Conservation (phyloP, 2,888 invertebrate genomes). For the Torymus tubicola region DNA sequence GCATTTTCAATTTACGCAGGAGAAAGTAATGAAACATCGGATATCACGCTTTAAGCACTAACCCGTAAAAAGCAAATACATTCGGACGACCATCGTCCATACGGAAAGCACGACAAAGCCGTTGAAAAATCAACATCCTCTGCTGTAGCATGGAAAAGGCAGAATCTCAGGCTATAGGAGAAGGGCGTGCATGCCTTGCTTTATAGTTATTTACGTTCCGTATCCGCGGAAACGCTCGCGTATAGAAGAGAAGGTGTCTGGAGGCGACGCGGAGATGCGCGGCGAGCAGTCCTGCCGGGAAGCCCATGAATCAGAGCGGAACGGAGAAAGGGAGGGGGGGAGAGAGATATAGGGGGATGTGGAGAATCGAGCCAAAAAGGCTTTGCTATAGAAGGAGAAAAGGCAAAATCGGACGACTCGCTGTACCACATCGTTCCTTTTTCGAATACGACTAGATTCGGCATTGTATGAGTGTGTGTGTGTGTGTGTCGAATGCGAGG, state of each 20-base stretch:
- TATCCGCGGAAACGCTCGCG: background rate
- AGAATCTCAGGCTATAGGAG: background rate
- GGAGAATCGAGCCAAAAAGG: conserved; percentile 43
- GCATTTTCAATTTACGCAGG: no score
- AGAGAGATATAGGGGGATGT: background rate
- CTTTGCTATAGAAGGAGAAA: conserved; percentile 37
- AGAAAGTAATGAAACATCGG: no score
- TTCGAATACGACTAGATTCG: no score
- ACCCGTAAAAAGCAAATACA: no score
- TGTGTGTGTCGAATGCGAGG: no score
- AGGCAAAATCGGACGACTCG: conserved; percentile 50
- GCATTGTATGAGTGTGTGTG: no score
- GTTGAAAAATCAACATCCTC: no score
- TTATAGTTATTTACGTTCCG: conserved; percentile 33
- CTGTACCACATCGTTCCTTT: background rate
- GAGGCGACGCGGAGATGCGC: background rate
- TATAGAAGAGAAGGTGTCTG: conserved; percentile 33
- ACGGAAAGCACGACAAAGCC: no score
- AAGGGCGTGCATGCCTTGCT: background rate
- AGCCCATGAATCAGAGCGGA: conserved; percentile 55
- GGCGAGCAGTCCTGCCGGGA: no score
- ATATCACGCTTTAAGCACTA: no score
- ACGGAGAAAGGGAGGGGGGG: conserved; percentile 33
- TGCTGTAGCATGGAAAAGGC: no score
- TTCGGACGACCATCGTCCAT: no score